Conservation (phyloP, 2,113 vertebrate species). For the Daboia siamensis region DNA sequence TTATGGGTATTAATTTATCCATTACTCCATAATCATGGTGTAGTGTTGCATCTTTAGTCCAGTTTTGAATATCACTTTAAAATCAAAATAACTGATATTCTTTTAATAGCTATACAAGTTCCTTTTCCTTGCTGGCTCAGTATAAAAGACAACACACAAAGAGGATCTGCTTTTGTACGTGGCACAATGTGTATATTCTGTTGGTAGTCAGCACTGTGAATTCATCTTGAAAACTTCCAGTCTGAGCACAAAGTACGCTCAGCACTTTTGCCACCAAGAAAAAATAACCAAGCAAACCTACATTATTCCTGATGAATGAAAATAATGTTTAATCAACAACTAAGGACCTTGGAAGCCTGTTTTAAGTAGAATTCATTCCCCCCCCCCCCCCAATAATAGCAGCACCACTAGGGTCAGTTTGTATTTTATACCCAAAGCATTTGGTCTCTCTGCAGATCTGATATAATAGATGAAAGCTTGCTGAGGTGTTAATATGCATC, state of each 20-base stretch:
- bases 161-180: constrained; percentile 2
- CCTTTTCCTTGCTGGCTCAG: constrained; percentile 26
- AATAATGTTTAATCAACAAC: constrained; percentile 2
- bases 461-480: constrained; percentile 27
- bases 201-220: neutral
- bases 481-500: constrained; percentile 59
- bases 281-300: neutral
- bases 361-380: constrained; percentile 11
- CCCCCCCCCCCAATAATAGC: constrained; percentile 11
- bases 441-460: constrained; percentile 17
- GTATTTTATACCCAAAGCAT: constrained; percentile 31
- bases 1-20: neutral
- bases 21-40: neutral
- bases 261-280: constrained; percentile 23
- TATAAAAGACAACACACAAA: neutral
- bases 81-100: neutral
- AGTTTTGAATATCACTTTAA: neutral
- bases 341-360: constrained; percentile 25
- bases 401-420: constrained; percentile 11
- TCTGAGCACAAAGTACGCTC: constrained; percentile 27
- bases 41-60: neutral
- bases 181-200: neutral
- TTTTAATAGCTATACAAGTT: neutral
- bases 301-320: constrained; percentile 20
- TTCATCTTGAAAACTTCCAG: constrained; percentile 36